Base-by-base conservation (phyloP, 2,888 invertebrate species). In the Chalcis sispes region DNA sequence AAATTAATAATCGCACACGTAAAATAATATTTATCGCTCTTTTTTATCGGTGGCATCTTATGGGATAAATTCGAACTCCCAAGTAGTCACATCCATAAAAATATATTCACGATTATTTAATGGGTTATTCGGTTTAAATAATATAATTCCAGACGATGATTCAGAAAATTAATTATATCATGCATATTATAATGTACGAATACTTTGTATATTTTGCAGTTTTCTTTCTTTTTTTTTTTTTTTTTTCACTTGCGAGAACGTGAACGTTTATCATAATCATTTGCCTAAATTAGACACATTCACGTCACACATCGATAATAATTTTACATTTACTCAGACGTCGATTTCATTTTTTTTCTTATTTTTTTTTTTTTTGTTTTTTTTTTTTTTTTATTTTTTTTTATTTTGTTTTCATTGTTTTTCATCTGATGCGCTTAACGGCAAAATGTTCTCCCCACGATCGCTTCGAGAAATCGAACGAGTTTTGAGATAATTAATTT, bases 391-490 rank as follows among this genome's bases (percentile, higher is more conserved):
- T n/a, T n/a, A n/a, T n/a, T n/a, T n/a, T n/a, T n/a, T n/a, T n/a
- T n/a, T n/a, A n/a, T n/a, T n/a, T 2, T 46, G 4, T 46, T 50
- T 46, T n/a, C 18, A n/a, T 48, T 1, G n/a, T 20, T 8, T 64
- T 15, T 32, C 15, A 13, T 52, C 3, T 8, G 23, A 25, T 32
- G 50, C 50, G 15, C 32, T 64, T 1, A 23, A 23, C 0, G 23
- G 1, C 7, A 42, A 58, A 48, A 50, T 27, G 13, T 61, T 48
- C n/a, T 58, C 15, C n/a, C 27, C 25, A 58, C 29, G 8, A 29
- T 75, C 65, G 32, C 69, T 75, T 70, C 29, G 65, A 66, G 70
- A 66, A 75, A 75, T 71, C 59, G 59, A 75, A 58, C 56, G n/a
- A n/a, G n/a, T n/a, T n/a, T n/a, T n/a, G n/a, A n/a, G n/a, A n/a